Percentiles rank a stretch among this genome's conserved stretches.
These are phyloP conservation scores for Volucella inanis DNA, from an alignment of 2,888 invertebrate species.

Conservation along the genomic window DNA sequence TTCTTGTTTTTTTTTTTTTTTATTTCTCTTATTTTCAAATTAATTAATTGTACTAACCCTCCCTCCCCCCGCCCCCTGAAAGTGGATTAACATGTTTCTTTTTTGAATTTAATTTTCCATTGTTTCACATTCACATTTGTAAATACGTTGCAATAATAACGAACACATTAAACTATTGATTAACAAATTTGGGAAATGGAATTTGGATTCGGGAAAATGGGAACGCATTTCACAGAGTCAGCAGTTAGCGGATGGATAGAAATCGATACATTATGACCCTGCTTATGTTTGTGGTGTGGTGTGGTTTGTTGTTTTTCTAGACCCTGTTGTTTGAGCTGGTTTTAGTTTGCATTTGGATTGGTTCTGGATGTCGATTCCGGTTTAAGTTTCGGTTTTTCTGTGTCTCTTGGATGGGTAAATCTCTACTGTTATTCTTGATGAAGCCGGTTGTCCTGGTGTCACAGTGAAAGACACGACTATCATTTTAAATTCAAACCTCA, in stretches of 20 bases:
- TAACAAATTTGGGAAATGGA: conserved; percentile 25
- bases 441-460: background rate
- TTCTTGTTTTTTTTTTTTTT: conserved; percentile 6
- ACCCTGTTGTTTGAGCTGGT: conserved; percentile 7
- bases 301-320: conserved; percentile 43
- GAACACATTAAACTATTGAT: conserved; percentile 35
- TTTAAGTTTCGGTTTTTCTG: background rate
- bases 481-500: conserved; percentile 13
- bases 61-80: too few species aligned
- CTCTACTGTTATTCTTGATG: background rate
- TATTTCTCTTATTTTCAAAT: background rate
- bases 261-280: conserved; percentile 56
- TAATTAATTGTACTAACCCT: conserved; percentile 55
- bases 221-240: conserved; percentile 3
- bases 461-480: conserved; percentile 7
- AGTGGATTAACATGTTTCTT: conserved; percentile 63
- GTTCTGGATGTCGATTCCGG: conserved; percentile 12
- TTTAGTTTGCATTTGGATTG: conserved; percentile 11
- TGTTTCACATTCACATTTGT: too few species aligned
- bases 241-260: conserved; percentile 4
- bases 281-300: too few species aligned
- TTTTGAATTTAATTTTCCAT: conserved; percentile 28
- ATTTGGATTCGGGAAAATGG: conserved; percentile 24
- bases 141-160: too few species aligned
- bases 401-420: background rate